Evolutionary conservation across 1,140 invertebrate species (phyloP).

Genomic region (Aphidius gifuensis): DNA sequence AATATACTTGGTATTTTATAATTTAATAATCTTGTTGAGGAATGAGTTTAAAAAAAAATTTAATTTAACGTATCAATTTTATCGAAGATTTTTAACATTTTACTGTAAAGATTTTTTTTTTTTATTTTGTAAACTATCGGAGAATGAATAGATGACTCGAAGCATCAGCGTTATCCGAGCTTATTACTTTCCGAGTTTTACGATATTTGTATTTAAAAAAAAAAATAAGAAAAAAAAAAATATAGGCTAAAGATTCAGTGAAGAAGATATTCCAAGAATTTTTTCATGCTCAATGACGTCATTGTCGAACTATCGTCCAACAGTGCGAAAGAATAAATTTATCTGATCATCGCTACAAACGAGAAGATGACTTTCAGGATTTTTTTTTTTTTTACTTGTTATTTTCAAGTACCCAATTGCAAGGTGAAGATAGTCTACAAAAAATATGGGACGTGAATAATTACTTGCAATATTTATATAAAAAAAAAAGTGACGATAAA

Average conservation of each 20-base stretch:
- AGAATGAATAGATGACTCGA: constrained; percentile 12
- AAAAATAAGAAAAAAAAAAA: constrained; percentile 4
- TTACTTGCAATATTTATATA: too few species aligned
- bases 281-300: constrained; percentile 14
- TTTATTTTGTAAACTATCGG: neutral
- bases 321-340: constrained; percentile 19
- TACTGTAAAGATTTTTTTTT: neutral
- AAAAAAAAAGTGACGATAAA: too few species aligned
- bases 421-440: too few species aligned
- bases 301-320: neutral
- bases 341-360: constrained; percentile 21
- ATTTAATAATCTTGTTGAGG: too few species aligned
- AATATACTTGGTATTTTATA: too few species aligned
- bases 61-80: too few species aligned
- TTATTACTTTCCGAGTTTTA: constrained; percentile 8
- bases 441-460: too few species aligned
- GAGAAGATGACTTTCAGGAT: neutral
- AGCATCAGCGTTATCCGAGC: constrained; percentile 11
- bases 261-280: constrained; percentile 5
- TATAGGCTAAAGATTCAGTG: neutral
- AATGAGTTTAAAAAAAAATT: too few species aligned
- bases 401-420: too few species aligned
- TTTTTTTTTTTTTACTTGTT: neutral
- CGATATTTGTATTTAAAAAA: neutral
- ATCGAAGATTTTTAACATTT: too few species aligned